These are phyloP conservation scores for Elysia crispata DNA, from an alignment of 2,888 invertebrate species.

Conservation along the genomic window DNA sequence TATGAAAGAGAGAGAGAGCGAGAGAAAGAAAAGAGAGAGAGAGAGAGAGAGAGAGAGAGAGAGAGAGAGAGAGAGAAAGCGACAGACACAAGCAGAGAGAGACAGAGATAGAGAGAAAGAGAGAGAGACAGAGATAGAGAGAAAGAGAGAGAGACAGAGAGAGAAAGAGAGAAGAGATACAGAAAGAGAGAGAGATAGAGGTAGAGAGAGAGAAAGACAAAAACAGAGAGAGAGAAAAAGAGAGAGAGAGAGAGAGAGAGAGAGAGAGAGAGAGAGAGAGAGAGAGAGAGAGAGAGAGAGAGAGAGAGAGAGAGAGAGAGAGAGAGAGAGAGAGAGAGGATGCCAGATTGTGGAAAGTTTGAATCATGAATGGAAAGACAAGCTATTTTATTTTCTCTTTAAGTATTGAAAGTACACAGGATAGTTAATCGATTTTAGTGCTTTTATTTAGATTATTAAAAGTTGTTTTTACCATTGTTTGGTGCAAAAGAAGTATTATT, in stretches of 20 bases:
- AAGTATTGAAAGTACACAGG: too few species aligned
- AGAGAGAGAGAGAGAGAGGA: not conserved
- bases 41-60: slow-evolving; percentile 33
- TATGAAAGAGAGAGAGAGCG: slow-evolving; percentile 4
- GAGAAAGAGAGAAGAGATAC: not conserved
- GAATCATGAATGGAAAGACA: not conserved
- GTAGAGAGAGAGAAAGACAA: not conserved
- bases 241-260: slow-evolving; percentile 46
- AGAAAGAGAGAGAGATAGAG: not conserved
- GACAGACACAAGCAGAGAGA: slow-evolving; percentile 9
- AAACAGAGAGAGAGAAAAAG: slow-evolving; percentile 24
- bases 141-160: slow-evolving; percentile 12
- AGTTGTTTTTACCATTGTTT: too few species aligned
- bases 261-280: slow-evolving; percentile 43
- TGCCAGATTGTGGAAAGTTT: not conserved
- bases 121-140: slow-evolving; percentile 13
- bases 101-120: not conserved
- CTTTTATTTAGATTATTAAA: too few species aligned
- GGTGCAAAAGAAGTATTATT: too few species aligned
- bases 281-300: slow-evolving; percentile 44
- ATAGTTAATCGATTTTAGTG: too few species aligned
- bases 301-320: not conserved
- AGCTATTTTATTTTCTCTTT: too few species aligned
- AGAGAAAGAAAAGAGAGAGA: slow-evolving; percentile 30
- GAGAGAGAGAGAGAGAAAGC: slow-evolving; percentile 24